Evolutionary conservation across 1,140 invertebrate species (phyloP).

Genomic region (Atta colombica): DNA sequence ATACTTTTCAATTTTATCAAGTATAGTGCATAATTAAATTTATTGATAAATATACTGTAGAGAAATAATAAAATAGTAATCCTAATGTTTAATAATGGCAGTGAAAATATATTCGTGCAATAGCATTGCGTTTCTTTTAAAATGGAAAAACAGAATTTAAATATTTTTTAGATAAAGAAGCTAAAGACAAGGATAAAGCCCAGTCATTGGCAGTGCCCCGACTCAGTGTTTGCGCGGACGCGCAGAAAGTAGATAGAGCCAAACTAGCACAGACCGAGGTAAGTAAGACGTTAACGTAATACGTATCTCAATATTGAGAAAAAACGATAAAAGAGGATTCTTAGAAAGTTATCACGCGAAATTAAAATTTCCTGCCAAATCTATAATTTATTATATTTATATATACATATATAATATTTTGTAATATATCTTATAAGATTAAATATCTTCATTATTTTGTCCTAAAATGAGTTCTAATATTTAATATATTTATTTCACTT

Average conservation of each 20-base stretch:
- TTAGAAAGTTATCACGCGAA: conserved; percentile 2
- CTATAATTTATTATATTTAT: not conserved
- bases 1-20: conserved; percentile 9
- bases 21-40: not conserved
- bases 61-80: conserved; percentile 2
- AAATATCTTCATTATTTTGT: not conserved
- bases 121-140: not conserved
- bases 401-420: conserved; percentile 3
- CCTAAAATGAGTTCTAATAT: not conserved
- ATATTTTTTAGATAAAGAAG: conserved; percentile 89
- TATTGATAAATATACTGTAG: not conserved
- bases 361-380: not conserved
- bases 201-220: conserved; percentile 93
- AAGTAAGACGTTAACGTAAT: conserved; percentile 46
- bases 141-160: conserved; percentile 2
- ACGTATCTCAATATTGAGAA: not conserved
- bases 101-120: not conserved
- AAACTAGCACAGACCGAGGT: conserved; percentile 97
- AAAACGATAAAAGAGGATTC: not conserved
- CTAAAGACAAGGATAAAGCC: conserved; percentile 91
- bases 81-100: not conserved
- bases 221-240: conserved; percentile 96
- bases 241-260: conserved; percentile 96
- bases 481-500: not conserved
- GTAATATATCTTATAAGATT: not conserved